Percentiles rank a stretch among this genome's conserved stretches.
These are phyloP conservation scores for Eulemur rufifrons DNA, from an alignment of 2,113 vertebrate species.

Conservation along the genomic window DNA sequence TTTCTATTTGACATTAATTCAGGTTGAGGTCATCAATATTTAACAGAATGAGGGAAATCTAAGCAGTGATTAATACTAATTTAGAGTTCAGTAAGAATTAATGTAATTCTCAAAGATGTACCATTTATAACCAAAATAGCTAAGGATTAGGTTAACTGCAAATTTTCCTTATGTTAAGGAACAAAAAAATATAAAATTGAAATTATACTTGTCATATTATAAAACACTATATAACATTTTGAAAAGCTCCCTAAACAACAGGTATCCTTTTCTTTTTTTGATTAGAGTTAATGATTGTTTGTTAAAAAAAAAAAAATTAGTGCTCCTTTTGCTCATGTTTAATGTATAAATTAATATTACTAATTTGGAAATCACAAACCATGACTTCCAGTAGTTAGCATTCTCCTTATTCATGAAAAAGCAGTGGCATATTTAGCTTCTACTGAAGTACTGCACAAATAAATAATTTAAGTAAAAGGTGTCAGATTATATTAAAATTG, in stretches of 20 bases:
- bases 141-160: not conserved
- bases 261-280: not conserved
- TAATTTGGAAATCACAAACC: not conserved
- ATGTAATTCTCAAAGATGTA: not conserved
- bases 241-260: not conserved
- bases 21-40: not conserved
- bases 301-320: not conserved
- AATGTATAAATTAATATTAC: conserved; percentile 14
- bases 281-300: conserved; percentile 11
- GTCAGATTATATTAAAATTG: not conserved
- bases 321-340: not conserved
- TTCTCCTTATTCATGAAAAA: conserved; percentile 31
- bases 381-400: not conserved
- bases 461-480: conserved; percentile 21
- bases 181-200: not conserved
- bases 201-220: not conserved
- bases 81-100: conserved; percentile 19
- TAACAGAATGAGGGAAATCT: not conserved
- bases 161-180: not conserved
- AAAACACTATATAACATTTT: not conserved
- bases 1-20: conserved; percentile 23
- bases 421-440: not conserved
- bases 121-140: conserved; percentile 24
- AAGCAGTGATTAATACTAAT: conserved; percentile 9
- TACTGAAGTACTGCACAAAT: not conserved